Evolutionary conservation across 1,140 invertebrate species (phyloP).

Genomic region (Drosophila kohkoa): DNA sequence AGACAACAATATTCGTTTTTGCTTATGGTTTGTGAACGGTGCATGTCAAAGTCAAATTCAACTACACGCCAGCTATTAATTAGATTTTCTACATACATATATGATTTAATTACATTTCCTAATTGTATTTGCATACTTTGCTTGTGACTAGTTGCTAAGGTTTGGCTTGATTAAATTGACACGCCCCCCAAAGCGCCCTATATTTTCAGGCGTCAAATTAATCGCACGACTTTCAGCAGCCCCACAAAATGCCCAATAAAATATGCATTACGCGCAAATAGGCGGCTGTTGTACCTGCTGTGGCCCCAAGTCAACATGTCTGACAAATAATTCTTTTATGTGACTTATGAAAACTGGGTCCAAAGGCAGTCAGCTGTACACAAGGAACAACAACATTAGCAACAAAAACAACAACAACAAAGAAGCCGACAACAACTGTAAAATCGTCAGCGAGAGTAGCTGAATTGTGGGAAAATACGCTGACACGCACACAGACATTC

Average conservation of each 20-base stretch:
- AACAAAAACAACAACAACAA: neutral
- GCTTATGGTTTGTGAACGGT: neutral
- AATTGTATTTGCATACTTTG: slow-evolving; percentile 43
- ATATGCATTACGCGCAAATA: slow-evolving; percentile 72
- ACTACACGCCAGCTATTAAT: slow-evolving; percentile 24
- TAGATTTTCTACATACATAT: slow-evolving; percentile 18
- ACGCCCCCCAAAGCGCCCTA: neutral
- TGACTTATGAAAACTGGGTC: slow-evolving; percentile 66
- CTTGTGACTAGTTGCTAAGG: neutral
- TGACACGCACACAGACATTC: slow-evolving; percentile 35
- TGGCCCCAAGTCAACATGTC: slow-evolving; percentile 59
- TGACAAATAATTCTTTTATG: slow-evolving; percentile 71
- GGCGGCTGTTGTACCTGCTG: slow-evolving; percentile 41
- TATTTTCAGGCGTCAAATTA: slow-evolving; percentile 49
- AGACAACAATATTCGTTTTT: neutral
- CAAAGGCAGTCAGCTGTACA: slow-evolving; percentile 25
- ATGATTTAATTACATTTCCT: slow-evolving; percentile 51
- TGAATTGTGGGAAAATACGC: slow-evolving; percentile 46
- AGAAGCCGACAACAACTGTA: slow-evolving; percentile 6
- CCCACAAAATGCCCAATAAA: slow-evolving; percentile 68
- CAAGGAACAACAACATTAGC: slow-evolving; percentile 9
- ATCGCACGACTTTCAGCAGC: slow-evolving; percentile 53
- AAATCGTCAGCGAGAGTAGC: slow-evolving; percentile 24
- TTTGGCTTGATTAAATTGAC: slow-evolving; percentile 4
- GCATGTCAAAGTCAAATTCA: slow-evolving; percentile 41